Base-by-base conservation (phyloP, 2,113 vertebrate species). In the Marcusenius ussheri region DNA sequence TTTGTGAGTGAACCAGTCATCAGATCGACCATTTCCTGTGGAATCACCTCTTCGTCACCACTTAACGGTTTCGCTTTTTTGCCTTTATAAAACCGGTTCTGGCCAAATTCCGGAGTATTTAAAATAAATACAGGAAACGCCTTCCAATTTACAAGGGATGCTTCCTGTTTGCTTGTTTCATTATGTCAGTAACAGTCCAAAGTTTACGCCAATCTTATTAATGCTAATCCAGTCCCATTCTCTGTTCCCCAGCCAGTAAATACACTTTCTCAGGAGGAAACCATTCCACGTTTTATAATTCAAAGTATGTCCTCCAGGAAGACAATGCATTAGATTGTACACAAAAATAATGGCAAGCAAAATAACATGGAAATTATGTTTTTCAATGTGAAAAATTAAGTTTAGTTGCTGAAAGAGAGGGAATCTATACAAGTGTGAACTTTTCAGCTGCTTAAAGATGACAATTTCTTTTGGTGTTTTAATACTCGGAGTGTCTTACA, bases 111-210 rank as follows among this genome's bases (percentile, higher is more conserved):
- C 31, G 58, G 27, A 35, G 27, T 31, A 27, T 53, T 86, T 87
- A 39, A 49, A 31, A 51, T 51, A 19, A 35, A 35, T 49, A 84
- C 45, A 10, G 8, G 45, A 46, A 42, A 84, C 31, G 10, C 5
- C 74, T 89, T 27, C 90, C 45, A 21, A 27, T 46, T 89, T 87
- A 47, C 84, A 86, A 42, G 53, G 89, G 13, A 84, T 84, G 83
- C 83, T 83, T 87, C 87, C 58, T 91, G 88, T 70, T 92, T 88
- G 56, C 80, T 80, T 91, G 90, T 70, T 92, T 89, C 53, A 77
- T 87, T 91, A 89, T 49, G 50, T 46, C 35, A 62, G 66, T 62
- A 90, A 77, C 39, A 47, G 84, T 35, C 86, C 58, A 88, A 90
- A 15, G 62, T 83, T 51, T 62, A 83, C 50, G 88, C 49, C 46